Base-by-base conservation (phyloP, 2,797 vertebrate species). In the Spheniscus humboldti region DNA sequence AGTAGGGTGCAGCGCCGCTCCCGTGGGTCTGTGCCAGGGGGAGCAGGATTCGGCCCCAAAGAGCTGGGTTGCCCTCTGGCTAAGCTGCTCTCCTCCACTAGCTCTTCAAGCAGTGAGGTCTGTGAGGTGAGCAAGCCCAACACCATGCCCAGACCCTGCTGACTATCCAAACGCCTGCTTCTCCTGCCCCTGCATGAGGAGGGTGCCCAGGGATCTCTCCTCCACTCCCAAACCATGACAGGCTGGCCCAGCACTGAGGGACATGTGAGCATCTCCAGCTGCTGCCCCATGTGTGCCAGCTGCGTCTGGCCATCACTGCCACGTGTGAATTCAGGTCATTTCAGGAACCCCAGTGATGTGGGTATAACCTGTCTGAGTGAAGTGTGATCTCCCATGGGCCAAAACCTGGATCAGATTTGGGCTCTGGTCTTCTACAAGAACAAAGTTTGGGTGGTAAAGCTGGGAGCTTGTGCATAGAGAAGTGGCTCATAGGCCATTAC, bases 21-120 rank as follows among this genome's bases (percentile, higher is more conserved):
- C 41, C 1, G 0, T 13, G 84, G 30, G 13, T 5, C 3, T 27
- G 0, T 43, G 74, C n/a, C 2, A 1, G 18, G n/a, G 28, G 35
- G 11, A 57, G 47, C 71, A 57, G 82, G 18, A 11, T 13, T 39
- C 3, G 31, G 28, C 71, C 48, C 74, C 43, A 9, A 4, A 7
- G 71, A 53, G 27, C 55, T 11, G 5, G 48, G 28, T 20, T 84
- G 60, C 23, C 62, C 22, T 23, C 35, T 52, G 71, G 8, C 23
- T 5, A 24, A n/a, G 47, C 50, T 90, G 62, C 20, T 87, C 19
- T 67, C 22, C 47, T 68, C 31, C 64, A 56, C 47, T 20, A 18
- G 28, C 52, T 63, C 75, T 87, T 23, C 66, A 39, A 30, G 37
- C 27, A 69, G 47, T 0, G 6, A 67, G 28, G 15, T 69, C 39